phyloP scores from a whole-genome alignment of 2,113 vertebrate genomes.

The Amia ocellicauda region DNA sequence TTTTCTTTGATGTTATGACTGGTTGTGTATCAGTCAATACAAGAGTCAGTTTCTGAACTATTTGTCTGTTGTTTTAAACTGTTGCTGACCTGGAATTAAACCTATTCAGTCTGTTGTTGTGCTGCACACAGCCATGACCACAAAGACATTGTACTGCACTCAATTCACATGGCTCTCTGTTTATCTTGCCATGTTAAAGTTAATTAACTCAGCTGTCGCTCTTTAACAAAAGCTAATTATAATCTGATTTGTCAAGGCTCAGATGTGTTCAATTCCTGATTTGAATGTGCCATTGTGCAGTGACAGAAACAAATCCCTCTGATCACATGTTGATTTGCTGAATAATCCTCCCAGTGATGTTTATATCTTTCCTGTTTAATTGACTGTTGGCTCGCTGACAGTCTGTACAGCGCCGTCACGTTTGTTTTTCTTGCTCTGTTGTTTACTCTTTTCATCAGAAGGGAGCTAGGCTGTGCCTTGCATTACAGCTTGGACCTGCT shows the following conservation, averaged over 20 bases:
- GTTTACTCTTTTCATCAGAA: conserved; percentile 50
- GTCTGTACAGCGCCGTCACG: conserved; percentile 35
- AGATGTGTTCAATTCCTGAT: conserved; percentile 38
- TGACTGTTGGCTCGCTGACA: conserved; percentile 47
- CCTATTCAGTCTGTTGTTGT: conserved; percentile 50
- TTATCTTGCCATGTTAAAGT: conserved; percentile 33
- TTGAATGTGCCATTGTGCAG: conserved; percentile 49
- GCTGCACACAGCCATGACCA: conserved; percentile 15
- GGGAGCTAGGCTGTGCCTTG: conserved; percentile 45
- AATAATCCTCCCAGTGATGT: conserved; percentile 58
- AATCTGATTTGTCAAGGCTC: conserved; percentile 55
- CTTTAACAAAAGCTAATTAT: conserved; percentile 56
- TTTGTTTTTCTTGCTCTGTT: conserved; percentile 36
- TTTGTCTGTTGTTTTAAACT: not conserved
- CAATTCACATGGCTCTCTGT: conserved; percentile 30
- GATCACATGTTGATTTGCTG: conserved; percentile 56
- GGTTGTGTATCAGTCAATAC: too few relatives aligned
- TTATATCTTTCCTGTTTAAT: conserved; percentile 58
- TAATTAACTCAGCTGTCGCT: conserved; percentile 40
- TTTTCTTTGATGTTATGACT: too few relatives aligned
- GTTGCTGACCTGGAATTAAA: conserved; percentile 16
- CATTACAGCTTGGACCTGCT: not conserved
- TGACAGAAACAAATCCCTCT: conserved; percentile 58
- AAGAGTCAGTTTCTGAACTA: not conserved
- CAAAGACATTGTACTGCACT: conserved; percentile 38